These are phyloP conservation scores for Dasyurus viverrinus DNA, from an alignment of 2,113 vertebrate genomes.

Conservation along the genomic window DNA sequence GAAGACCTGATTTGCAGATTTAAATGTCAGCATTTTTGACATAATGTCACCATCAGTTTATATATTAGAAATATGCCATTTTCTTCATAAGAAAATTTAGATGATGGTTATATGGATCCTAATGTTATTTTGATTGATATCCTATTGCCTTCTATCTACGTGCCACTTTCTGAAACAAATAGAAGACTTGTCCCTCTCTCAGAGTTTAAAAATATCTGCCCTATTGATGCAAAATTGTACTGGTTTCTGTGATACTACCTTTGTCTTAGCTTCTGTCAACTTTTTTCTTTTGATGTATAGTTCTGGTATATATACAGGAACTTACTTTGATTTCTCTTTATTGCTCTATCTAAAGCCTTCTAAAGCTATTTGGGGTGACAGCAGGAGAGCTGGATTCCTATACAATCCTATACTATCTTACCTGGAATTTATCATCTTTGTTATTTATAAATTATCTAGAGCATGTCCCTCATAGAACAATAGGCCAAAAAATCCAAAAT, in stretches of 20 bases:
- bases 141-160: background rate
- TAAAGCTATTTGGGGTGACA: background rate
- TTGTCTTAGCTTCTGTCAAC: background rate
- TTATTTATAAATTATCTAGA: background rate
- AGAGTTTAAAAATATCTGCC: background rate
- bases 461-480: background rate
- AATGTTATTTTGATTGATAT: background rate
- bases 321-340: background rate
- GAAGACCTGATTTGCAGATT: conserved; percentile 32
- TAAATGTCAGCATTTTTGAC: conserved; percentile 32
- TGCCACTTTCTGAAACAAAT: background rate
- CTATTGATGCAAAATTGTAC: background rate
- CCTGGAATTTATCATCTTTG: too few relatives aligned
- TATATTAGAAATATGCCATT: background rate
- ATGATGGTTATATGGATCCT: background rate
- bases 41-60: conserved; percentile 59
- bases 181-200: background rate
- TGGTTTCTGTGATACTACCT: background rate
- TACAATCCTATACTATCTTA: background rate
- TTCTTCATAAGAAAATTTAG: background rate
- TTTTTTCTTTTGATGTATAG: background rate
- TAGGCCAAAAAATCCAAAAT: too few relatives aligned
- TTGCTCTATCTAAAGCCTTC: background rate
- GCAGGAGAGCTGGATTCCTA: background rate
- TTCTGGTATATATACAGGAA: background rate